These are phyloP conservation scores for Zingel zingel DNA, from an alignment of 2,113 vertebrate genomes.

Conservation along the genomic window DNA sequence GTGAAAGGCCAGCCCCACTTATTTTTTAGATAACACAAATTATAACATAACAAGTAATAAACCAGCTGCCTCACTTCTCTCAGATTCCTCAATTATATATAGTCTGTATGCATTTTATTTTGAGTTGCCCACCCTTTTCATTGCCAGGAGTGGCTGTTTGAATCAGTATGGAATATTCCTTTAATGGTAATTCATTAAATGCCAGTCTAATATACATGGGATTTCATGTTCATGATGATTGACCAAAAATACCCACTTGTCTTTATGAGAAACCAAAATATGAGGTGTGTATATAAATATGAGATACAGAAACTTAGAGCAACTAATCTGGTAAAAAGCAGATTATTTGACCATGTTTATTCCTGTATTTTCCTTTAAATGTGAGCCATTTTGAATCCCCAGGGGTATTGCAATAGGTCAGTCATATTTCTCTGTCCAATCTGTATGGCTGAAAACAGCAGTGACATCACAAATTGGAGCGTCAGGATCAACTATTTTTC, in stretches of 20 bases:
- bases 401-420: neutral
- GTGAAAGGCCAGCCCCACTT: neutral
- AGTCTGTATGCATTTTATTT: neutral
- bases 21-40: neutral
- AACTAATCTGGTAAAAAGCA: neutral
- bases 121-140: neutral
- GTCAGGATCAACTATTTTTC: constrained; percentile 36
- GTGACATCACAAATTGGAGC: constrained; percentile 52
- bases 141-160: neutral
- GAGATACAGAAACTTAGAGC: no score
- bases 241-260: neutral
- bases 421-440: constrained; percentile 19
- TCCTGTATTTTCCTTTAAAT: neutral
- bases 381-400: neutral
- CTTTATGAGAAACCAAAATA: neutral
- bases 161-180: neutral
- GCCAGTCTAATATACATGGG: neutral
- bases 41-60: neutral
- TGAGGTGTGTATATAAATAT: neutral
- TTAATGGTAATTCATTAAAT: neutral
- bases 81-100: neutral
- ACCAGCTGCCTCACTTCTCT: neutral
- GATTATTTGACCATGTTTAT: neutral
- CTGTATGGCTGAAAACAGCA: constrained; percentile 33
- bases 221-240: neutral